Conservation (phyloP, 2,888 invertebrate species). For the Agonopterix subpropinquella region DNA sequence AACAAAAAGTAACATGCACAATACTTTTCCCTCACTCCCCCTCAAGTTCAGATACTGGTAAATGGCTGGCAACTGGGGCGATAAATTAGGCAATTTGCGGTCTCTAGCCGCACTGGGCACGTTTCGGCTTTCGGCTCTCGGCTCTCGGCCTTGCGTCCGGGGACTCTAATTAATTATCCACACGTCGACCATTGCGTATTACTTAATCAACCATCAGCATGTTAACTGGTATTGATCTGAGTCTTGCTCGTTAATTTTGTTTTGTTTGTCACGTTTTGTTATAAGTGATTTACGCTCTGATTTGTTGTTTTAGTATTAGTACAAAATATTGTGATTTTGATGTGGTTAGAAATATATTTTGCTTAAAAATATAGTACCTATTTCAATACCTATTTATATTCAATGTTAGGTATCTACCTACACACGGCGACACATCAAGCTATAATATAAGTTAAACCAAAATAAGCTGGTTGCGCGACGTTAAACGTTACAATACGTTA, state of each 20-base stretch:
- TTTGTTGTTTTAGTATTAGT: too few species aligned
- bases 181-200: constrained; percentile 30
- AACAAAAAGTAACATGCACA: neutral
- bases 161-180: constrained; percentile 50
- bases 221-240: constrained; percentile 21
- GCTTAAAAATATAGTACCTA: too few species aligned
- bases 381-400: too few species aligned
- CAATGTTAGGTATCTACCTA: too few species aligned
- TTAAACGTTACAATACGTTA: too few species aligned
- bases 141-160: constrained; percentile 19
- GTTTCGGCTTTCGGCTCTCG: constrained; percentile 15
- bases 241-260: neutral
- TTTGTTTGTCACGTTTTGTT: neutral
- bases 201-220: constrained; percentile 46
- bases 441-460: too few species aligned
- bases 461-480: too few species aligned
- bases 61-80: constrained; percentile 31
- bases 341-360: too few species aligned
- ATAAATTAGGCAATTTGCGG: constrained; percentile 56
- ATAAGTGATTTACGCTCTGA: too few species aligned
- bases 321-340: too few species aligned
- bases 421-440: too few species aligned
- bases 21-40: neutral
- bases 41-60: constrained; percentile 1
- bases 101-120: constrained; percentile 11